Evolutionary conservation across 2,797 vertebrate species (phyloP), one percentile per base, ranked within the genome.

Genomic region (Podargus strigoides): DNA sequence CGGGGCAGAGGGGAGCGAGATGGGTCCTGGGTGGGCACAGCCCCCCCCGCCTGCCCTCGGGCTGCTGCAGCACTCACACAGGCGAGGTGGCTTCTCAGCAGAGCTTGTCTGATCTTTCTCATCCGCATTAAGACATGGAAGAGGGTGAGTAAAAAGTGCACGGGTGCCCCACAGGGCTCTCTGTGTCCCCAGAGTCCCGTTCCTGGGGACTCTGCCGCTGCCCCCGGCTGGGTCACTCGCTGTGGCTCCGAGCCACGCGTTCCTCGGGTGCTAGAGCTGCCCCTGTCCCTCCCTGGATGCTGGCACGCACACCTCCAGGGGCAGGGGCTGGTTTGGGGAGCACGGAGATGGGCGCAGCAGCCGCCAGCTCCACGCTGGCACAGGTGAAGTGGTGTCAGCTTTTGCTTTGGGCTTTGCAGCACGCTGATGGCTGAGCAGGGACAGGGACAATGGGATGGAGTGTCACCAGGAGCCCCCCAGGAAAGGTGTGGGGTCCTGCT

Each of bases 331-430:
- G n/a, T n/a, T 6, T 3, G 64, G 64, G 49, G 53, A 7, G 49
- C 20, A 0, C 67, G 3, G 68, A 41, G 78, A 77, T 4, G 60
- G 70, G 63, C 70, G 70, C 85, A 0, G 56, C 85, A 19, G 62
- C 34, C 1, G 1, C n/a, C 3, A 0, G 7, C 49, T 34, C 0
- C 6, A 3, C 0, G 0, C 28, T 0, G 1, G 27, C 2, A 42
- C 24, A 14, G 89, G 79, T 44, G 79, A 80, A 42, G 20, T 0
- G 3, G 9, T 3, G 30, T 18, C 55, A 30, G 63, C 20, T 70
- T 50, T 34, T 41, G 42, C 69, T 84, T 7, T 20, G 60, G 70
- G 46, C 14, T 74, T 37, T n/a, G 76, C 41, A 36, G 67, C 0
- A 0, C 0, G 0, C 60, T 30, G 47, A 3, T 0, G 8, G n/a